phyloP scores from a whole-genome alignment of 1,140 invertebrate genomes.

The Bombus waltoni region DNA sequence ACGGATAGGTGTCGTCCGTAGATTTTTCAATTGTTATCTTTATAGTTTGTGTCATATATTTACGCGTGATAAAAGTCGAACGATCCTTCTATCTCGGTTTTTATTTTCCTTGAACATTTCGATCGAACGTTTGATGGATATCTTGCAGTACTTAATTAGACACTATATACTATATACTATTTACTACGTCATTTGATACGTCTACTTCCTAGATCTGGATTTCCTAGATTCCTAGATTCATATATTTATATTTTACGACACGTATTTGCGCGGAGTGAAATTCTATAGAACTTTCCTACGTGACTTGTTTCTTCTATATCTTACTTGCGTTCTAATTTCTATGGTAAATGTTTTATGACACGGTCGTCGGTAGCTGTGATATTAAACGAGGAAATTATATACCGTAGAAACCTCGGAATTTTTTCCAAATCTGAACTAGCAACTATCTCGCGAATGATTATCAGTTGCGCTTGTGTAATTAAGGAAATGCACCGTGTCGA shows the following conservation, averaged over 20 bases:
- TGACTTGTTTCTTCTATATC: no score
- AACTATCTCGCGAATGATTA: neutral
- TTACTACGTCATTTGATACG: no score
- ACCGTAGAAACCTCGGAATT: neutral
- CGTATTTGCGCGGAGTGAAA: neutral
- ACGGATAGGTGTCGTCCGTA: neutral
- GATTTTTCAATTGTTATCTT: neutral
- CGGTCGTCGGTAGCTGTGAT: no score
- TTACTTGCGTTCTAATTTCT: neutral
- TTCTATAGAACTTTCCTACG: neutral
- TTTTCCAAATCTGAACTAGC: neutral
- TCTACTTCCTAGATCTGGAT: no score
- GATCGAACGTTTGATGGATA: no score
- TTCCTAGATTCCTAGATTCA: neutral
- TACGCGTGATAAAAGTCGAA: no score
- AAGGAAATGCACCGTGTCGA: no score
- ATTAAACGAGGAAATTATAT: neutral
- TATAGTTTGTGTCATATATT: neutral
- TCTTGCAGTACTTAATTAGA: no score
- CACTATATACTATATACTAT: no score
- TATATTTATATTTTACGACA: neutral
- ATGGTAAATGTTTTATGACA: neutral
- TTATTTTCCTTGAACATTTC: no score
- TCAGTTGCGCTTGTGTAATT: neutral
- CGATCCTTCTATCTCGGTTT: no score